Evolutionary conservation across 2,797 vertebrate genomes (phyloP).

Genomic region (Smutsia temminckii): DNA sequence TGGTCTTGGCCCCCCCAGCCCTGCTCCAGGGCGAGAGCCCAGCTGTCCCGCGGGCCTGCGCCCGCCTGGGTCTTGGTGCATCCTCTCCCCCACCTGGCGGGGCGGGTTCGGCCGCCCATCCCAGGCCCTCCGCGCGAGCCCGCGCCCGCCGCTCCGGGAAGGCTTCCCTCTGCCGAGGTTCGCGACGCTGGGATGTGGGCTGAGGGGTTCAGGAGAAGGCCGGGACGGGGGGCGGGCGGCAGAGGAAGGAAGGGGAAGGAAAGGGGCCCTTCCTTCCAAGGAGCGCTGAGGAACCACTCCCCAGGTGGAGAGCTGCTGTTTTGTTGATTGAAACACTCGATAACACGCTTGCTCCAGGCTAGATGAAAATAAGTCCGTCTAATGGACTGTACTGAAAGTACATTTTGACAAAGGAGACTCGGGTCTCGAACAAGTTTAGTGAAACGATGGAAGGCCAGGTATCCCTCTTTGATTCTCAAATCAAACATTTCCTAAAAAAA

Average conservation of each 20-base stretch:
- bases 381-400: not conserved
- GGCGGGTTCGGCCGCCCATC: not conserved
- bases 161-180: not conserved
- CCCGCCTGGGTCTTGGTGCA: not conserved
- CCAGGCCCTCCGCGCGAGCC: not conserved
- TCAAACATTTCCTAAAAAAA: not conserved
- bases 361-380: too few relatives aligned
- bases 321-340: not conserved
- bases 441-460: not conserved
- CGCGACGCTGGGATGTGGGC: fast-evolving
- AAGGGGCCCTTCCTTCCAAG: not conserved
- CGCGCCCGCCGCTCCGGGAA: fast-evolving
- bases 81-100: not conserved
- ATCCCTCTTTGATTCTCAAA: conserved; percentile 22
- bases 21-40: not conserved
- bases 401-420: not conserved
- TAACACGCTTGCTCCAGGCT: not conserved
- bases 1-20: fast-evolving
- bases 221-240: too few relatives aligned
- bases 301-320: not conserved
- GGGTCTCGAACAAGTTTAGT: not conserved
- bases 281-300: not conserved
- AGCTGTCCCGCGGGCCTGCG: too few relatives aligned
- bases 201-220: not conserved
- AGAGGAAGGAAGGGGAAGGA: not conserved